These are phyloP conservation scores for Babylonia areolata DNA, from an alignment of 1,140 invertebrate genomes.

Conservation along the genomic window DNA sequence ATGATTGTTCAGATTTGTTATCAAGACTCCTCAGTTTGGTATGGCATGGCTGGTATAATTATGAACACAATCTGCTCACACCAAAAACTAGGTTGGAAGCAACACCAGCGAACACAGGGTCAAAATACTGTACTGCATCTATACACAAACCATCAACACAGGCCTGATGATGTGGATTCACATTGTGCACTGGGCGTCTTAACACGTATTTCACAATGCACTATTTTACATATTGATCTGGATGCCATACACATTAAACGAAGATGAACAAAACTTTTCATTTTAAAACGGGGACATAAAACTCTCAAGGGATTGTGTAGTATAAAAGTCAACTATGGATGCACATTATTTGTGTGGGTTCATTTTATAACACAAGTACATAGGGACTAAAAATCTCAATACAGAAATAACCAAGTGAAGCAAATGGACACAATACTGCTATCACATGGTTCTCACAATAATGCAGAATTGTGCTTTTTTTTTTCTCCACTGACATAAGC, in stretches of 20 bases:
- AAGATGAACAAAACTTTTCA: not conserved
- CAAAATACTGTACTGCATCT: slow-evolving; percentile 27
- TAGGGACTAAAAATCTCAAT: not conserved
- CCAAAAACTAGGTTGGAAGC: slow-evolving; percentile 25
- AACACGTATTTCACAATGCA: not conserved
- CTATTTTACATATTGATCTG: not conserved
- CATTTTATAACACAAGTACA: not conserved
- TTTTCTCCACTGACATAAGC: too few species aligned
- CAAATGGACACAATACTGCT: too few species aligned
- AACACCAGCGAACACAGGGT: slow-evolving; percentile 23
- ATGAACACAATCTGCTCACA: not conserved
- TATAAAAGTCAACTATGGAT: not conserved
- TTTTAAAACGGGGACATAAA: not conserved
- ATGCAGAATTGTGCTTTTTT: too few species aligned
- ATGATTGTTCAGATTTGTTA: not conserved
- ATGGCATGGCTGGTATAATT: not conserved
- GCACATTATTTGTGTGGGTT: not conserved
- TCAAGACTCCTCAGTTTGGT: not conserved
- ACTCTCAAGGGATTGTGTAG: not conserved
- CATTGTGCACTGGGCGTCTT: not conserved
- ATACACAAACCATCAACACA: slow-evolving; percentile 2
- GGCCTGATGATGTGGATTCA: not conserved
- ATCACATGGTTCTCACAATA: too few species aligned
- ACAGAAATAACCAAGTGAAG: not conserved
- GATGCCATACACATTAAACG: not conserved